These are phyloP conservation scores for Caretta caretta DNA, from an alignment of 2,113 vertebrate species.

Conservation along the genomic window DNA sequence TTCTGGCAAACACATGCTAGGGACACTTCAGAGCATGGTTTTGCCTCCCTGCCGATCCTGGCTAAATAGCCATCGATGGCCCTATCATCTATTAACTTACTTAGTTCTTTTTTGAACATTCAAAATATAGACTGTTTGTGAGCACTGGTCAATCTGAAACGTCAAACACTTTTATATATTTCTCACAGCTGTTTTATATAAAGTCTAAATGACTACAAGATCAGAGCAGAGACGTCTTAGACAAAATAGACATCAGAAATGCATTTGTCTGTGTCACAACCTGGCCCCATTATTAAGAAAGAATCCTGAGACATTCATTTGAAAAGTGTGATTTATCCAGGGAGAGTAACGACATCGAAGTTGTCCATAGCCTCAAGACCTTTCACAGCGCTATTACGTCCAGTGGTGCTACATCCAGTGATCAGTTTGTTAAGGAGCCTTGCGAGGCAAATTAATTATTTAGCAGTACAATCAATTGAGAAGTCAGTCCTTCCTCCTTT, in stretches of 20 bases:
- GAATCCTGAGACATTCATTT: conserved; percentile 9
- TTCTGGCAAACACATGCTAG: too few relatives aligned
- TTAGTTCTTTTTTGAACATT: background rate
- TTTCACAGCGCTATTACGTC: conserved; percentile 47
- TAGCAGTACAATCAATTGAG: conserved; percentile 66
- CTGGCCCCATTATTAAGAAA: conserved; percentile 8
- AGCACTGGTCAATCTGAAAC: background rate
- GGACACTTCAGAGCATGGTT: too few relatives aligned
- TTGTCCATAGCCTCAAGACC: conserved; percentile 35
- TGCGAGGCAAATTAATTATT: conserved; percentile 72
- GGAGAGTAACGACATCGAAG: conserved; percentile 43
- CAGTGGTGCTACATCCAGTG: conserved; percentile 37
- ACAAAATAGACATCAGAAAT: conserved; percentile 40
- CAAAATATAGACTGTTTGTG: background rate
- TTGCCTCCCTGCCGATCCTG: too few relatives aligned
- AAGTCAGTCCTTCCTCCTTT: conserved; percentile 51
- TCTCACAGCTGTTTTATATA: background rate
- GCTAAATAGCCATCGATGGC: too few relatives aligned
- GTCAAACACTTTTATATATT: conserved; percentile 1
- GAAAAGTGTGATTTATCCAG: conserved; percentile 48
- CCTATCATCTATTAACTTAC: too few relatives aligned
- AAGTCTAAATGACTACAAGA: background rate
- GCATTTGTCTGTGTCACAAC: conserved; percentile 21
- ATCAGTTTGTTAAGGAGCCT: conserved; percentile 69
- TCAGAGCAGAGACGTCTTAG: background rate